Conservation (phyloP, 2,113 vertebrate genomes). For the Actenoides hombroni region DNA sequence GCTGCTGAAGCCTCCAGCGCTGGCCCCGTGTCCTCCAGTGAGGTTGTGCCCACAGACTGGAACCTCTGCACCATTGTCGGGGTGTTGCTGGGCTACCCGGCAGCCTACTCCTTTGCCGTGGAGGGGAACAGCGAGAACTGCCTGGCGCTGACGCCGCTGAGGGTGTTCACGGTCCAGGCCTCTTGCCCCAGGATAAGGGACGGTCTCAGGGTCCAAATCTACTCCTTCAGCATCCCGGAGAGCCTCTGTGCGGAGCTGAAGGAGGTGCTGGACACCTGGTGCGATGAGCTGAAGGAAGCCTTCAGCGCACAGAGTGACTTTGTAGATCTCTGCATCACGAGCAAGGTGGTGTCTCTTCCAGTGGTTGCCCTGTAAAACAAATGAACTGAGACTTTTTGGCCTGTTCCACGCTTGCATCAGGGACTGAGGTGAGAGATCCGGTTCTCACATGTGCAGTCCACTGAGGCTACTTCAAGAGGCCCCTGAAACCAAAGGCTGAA, state of each 20-base stretch:
- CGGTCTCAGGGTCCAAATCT: slow-evolving; percentile 73
- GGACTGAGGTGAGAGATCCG: background rate
- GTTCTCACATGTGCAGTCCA: rapidly evolving
- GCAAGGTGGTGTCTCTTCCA: slow-evolving; percentile 78
- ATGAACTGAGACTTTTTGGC: background rate
- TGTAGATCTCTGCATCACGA: slow-evolving; percentile 77
- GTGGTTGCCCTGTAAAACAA: slow-evolving; percentile 80
- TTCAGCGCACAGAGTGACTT: slow-evolving; percentile 81
- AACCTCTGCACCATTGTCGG: slow-evolving; percentile 90
- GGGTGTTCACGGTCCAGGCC: slow-evolving; percentile 75
- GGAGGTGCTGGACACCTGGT: slow-evolving; percentile 76
- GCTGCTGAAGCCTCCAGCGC: background rate
- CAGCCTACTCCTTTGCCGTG: slow-evolving; percentile 81
- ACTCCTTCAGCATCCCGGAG: slow-evolving; percentile 90
- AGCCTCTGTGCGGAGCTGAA: slow-evolving; percentile 68
- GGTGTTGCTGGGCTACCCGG: slow-evolving; percentile 87
- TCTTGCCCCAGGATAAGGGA: slow-evolving; percentile 65
- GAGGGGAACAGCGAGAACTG: slow-evolving; percentile 81
- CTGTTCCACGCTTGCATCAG: background rate
- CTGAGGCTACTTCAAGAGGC: too few relatives aligned
- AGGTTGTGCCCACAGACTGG: slow-evolving; percentile 68
- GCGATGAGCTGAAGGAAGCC: slow-evolving; percentile 63
- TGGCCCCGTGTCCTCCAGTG: slow-evolving; percentile 35
- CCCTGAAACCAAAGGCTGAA: background rate
- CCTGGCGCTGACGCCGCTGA: slow-evolving; percentile 83